Base-by-base conservation (phyloP, 2,888 invertebrate genomes). In the Macropis europaea region DNA sequence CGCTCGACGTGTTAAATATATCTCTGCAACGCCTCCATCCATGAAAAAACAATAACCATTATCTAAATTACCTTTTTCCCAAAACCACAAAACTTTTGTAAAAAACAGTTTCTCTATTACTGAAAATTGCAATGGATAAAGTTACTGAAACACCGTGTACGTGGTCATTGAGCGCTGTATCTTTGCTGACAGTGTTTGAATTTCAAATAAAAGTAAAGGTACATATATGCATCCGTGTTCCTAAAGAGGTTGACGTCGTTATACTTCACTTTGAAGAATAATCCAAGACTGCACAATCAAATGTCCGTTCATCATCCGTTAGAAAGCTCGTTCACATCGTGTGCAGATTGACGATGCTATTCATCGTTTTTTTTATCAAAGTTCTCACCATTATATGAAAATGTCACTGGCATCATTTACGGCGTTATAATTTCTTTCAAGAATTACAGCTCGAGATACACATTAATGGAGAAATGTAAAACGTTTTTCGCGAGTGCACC, bases 391-490 rank as follows among this genome's bases (percentile, higher is more conserved):
- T 11, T 50, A 38, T 11, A n/a, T 22, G 13, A 11, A 2, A 7
- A 36, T 19, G 9, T 13, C 6, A 42, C 11, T 4, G 19, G 11
- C 11, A 11, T 22, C 4, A 11, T 42, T 22, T 22, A n/a, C 19
- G 4, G 11, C 22, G 42, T 1, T n/a, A 3, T 19, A 3, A 17
- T 19, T 3, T 17, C 17, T 6, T 4, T 2, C 13, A 15, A n/a
- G 15, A 45, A 22, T 5, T 6, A 26, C 24, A 5, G 0, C 3
- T 11, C 3, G 7, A 34, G 5, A 11, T 11, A 34, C 32, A 13
- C 42, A 50, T 57, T 64, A 64, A 64, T 6, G 48, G 50, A 57
- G 19, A 40, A 15, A 15, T 34, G 40, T 11, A n/a, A 30, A 53
- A 30, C 13, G 26, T 63, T 42, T 34, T 34, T 54, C 32, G 19